Base-by-base conservation (phyloP, 2,113 vertebrate species). In the Leiothrix lutea region DNA sequence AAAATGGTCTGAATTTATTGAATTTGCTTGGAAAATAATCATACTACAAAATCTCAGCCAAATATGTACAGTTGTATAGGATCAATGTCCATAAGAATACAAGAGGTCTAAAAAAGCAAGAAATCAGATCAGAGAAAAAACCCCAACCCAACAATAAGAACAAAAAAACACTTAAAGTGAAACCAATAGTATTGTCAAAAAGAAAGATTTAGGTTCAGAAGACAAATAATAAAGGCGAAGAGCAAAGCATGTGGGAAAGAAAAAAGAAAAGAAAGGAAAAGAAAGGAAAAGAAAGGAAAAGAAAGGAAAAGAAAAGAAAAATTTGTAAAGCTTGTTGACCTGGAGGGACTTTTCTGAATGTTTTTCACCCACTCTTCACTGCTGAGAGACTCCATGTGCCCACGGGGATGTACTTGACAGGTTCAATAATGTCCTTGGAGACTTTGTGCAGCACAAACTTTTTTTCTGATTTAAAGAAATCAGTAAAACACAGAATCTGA, bases 131-230 rank as follows among this genome's bases (percentile, higher is more conserved):
- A 36, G 11, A 5, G 7, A 0, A 54, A 70, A 57, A 48, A 5
- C 0, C 11, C 4, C 9, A 57, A 36, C 13, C 11, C 44, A 54
- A 17, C 5, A 56, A 8, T 24, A 57, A 42, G 5, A 85, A 45
- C 7, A 88, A 51, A 51, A 31, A 0, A 0, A 0, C 8, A 38
- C 24, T 72, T 77, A 42, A 58, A 82, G 64, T 42, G 0, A 64
- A 62, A 6, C 62, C 45, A 56, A 16, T 66, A 54, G 18, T 62
- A 25, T 4, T 31, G 18, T 58, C 35, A 79, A 40, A 67, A 75
- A 66, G 51, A 61, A 64, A 51, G 35, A 28, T 53, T 80, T 11
- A 31, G 3, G 20, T 82, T 64, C 66, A 64, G 47, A 60, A 82
- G 28, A 47, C 29, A 22, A 80, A 53, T 21, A 93, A 44, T 45